Evolutionary conservation across 2,113 vertebrate species (phyloP).

Genomic region (Actenoides hombroni): DNA sequence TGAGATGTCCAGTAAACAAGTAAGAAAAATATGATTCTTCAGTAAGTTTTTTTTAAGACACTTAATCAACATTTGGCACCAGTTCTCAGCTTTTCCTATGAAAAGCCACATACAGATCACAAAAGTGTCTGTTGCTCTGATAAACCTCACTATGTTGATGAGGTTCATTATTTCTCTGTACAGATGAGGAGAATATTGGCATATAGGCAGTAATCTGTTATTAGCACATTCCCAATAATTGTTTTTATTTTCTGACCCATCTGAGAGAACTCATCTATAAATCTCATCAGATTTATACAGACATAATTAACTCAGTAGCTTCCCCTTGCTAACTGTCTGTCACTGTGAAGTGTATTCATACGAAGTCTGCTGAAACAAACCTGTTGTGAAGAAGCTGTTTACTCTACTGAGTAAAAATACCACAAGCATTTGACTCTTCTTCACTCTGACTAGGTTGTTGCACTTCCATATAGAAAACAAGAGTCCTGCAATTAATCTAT

Average conservation of each 20-base stretch:
- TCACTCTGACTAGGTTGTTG: not conserved
- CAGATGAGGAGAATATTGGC: constrained; percentile 8
- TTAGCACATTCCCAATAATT: not conserved
- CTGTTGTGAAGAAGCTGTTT: not conserved
- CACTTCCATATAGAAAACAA: not conserved
- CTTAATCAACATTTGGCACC: constrained; percentile 16
- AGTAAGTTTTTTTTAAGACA: not conserved
- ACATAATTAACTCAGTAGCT: not conserved
- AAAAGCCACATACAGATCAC: constrained; percentile 8
- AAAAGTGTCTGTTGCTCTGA: not conserved
- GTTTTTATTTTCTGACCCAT: constrained; percentile 22
- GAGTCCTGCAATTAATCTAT: not conserved
- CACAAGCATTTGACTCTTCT: not conserved
- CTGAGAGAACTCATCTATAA: not conserved
- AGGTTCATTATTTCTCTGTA: constrained; percentile 34
- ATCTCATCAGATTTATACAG: not conserved
- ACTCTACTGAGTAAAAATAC: not conserved
- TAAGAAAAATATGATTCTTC: not conserved
- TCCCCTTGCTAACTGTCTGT: not conserved
- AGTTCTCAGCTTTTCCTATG: constrained; percentile 2
- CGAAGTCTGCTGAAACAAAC: not conserved
- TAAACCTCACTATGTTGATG: constrained; percentile 13
- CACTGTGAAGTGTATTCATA: not conserved
- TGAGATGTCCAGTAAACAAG: not conserved
- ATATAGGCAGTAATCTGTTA: not conserved